These are phyloP conservation scores for Lates japonicus DNA, from an alignment of 2,797 vertebrate genomes.

Conservation along the genomic window DNA sequence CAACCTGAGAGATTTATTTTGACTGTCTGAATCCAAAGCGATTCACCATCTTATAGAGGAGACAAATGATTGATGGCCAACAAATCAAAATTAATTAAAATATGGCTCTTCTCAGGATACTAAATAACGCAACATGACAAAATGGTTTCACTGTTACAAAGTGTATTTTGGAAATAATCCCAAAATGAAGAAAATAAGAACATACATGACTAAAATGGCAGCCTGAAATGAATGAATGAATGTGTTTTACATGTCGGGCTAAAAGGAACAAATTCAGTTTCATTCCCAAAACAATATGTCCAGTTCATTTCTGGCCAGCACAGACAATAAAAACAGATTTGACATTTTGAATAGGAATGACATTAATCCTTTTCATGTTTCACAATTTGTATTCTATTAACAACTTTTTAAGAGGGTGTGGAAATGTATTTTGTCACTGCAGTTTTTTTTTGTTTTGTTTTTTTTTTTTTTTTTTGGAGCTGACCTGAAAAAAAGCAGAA, in stretches of 20 bases:
- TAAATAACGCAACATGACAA: neutral
- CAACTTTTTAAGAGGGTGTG: neutral
- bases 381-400: no score
- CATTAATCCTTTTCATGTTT: neutral
- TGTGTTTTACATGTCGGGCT: neutral
- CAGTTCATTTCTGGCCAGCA: neutral
- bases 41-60: neutral
- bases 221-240: neutral
- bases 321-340: conserved; percentile 18
- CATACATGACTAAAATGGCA: neutral
- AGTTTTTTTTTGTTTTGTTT: no score
- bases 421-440: neutral
- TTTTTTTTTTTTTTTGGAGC: neutral
- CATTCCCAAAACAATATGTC: neutral
- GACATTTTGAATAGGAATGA: conserved; percentile 14
- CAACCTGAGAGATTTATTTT: conserved; percentile 54
- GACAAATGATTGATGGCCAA: neutral
- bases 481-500: neutral
- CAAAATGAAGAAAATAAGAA: neutral
- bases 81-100: conserved; percentile 11
- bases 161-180: neutral
- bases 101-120: conserved; percentile 25
- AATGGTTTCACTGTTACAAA: neutral
- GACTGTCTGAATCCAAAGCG: conserved; percentile 37
- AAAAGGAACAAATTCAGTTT: neutral